Evolutionary conservation across 2,888 invertebrate species (phyloP), one percentile per base, ranked within the genome.

Genomic region (Leptopilina syphax): DNA sequence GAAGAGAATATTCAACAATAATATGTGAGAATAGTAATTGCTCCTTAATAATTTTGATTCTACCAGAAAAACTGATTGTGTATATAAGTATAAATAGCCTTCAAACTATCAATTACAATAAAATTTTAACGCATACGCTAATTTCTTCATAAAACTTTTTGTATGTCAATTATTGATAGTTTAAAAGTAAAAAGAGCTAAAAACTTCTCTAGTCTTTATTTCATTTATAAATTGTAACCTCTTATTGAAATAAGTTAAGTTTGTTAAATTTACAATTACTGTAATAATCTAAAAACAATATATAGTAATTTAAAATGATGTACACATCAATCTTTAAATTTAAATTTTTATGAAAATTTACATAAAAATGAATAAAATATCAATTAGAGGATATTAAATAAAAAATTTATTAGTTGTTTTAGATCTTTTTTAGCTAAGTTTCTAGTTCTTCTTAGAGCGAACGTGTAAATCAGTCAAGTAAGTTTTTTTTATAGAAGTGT

Each of bases 1-100:
- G 50, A 54, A 34, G 54, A 73, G 54, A 34, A 57, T 34, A 27
- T 73, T 73, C 8, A 73, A 73, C 34, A 73, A 57, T 73, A 57
- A 73, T 27, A 54, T 34, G 13, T 73, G 27, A 73, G 54, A 73
- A 73, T 73, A 65, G 13, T 65, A 34, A 50, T 54, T 73, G 13
- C 8, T 73, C 34, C 54, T 13, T 9, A 57, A 73, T 73, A 54
- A 54, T 54, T 54, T 34, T 34, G 65, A 12, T 12, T 27, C 34
- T 65, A 34, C 10, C 4, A 12, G 65, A 27, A 65, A 65, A 65
- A 24, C 12, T 65, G 12, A 41, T 41, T 4, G 27, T 50, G 41
- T 65, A 34, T 65, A 13, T 24, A 65, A 10, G 8, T 41, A 63
- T 24, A 63, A 24, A 18, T 8, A 18, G 8, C 18, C 24, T 63